Percentiles rank a stretch among this genome's conserved stretches.
Evolutionary conservation across 2,113 vertebrate genomes (phyloP).

Genomic region (Pseudorhombus dupliciocellatus): DNA sequence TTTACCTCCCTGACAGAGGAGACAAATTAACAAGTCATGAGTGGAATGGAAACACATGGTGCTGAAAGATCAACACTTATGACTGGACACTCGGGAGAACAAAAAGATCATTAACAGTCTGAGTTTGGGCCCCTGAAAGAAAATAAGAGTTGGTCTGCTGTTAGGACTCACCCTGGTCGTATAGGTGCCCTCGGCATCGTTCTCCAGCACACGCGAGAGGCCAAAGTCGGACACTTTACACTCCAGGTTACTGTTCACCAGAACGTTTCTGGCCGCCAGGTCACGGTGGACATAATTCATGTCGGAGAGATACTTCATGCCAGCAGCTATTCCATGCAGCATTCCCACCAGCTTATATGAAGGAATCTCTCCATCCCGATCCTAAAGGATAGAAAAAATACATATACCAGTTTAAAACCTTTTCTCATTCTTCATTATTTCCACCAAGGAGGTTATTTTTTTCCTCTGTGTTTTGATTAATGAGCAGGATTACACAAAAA

Average conservation of each 20-base stretch:
- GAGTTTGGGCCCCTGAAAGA: background rate
- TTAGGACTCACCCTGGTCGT: conserved; percentile 91
- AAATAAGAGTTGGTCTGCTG: background rate
- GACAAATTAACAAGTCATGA: conserved; percentile 50
- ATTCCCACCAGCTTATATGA: conserved; percentile 92
- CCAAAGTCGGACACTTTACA: conserved; percentile 98
- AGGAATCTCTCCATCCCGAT: conserved; percentile 88
- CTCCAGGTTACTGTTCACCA: conserved; percentile 93
- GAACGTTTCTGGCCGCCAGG: conserved; percentile 93
- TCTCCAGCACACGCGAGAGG: conserved; percentile 92
- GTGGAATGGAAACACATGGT: conserved; percentile 40
- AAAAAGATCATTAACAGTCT: background rate
- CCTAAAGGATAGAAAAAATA: conserved; percentile 74
- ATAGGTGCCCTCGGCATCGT: conserved; percentile 95
- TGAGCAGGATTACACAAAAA: no score
- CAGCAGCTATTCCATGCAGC: conserved; percentile 90
- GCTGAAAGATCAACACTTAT: conserved; percentile 41
- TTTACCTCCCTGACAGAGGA: conserved; percentile 89
- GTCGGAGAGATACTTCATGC: conserved; percentile 97
- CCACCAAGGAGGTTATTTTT: no score
- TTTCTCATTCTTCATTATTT: no score
- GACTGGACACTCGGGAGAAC: conserved; percentile 30
- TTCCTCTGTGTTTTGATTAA: no score
- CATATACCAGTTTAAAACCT: no score
- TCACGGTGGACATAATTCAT: conserved; percentile 98